A percentile compares a stretch with the other conserved stretches of the same genome.
These are phyloP conservation scores for Mustelus asterias DNA, from an alignment of 2,113 vertebrate species.

Conservation along the genomic window DNA sequence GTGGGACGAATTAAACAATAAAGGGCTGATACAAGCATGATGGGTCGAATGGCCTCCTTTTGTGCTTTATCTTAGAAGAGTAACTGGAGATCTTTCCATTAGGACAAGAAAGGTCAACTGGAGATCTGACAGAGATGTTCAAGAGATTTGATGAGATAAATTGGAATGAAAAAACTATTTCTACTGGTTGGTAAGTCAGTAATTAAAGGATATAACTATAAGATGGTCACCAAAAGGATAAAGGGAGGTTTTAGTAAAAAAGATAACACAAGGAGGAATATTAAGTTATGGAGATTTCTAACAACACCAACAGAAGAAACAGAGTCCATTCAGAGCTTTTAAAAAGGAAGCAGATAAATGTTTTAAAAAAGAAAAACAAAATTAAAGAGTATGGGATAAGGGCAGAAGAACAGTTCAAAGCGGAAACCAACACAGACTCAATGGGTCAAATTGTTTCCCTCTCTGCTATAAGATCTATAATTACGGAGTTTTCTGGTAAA, in stretches of 20 bases:
- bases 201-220: not conserved
- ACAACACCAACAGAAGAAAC: not conserved
- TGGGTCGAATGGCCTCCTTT: not conserved
- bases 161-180: not conserved
- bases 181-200: not conserved
- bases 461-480: not conserved
- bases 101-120: not conserved
- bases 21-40: not conserved
- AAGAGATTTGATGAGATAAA: not conserved
- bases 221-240: not conserved
- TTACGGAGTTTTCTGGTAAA: not conserved
- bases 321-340: no score
- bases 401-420: not conserved
- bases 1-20: not conserved
- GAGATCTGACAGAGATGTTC: not conserved
- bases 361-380: not conserved
- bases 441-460: not conserved
- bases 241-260: not conserved
- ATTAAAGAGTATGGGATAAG: not conserved
- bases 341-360: not conserved
- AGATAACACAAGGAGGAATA: not conserved
- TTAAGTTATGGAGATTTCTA: not conserved
- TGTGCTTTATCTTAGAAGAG: not conserved
- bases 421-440: not conserved
- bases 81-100: not conserved